Base-by-base conservation (phyloP, 2,888 invertebrate genomes). In the Drosophila hamatofila region DNA sequence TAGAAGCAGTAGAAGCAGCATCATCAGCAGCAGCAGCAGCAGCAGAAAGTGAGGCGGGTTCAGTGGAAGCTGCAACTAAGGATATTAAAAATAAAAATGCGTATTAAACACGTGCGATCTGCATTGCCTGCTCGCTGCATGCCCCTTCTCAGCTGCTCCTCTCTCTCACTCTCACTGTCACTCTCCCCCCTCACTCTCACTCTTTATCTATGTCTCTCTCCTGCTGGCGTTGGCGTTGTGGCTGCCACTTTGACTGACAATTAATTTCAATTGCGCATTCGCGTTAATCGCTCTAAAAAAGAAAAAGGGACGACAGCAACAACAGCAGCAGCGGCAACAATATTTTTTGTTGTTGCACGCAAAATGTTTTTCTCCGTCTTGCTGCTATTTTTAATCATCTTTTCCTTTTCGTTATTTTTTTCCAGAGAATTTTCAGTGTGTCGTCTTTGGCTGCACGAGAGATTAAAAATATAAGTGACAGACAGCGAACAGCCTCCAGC, bases 251-350 rank as follows among this genome's bases (percentile, higher is more conserved):
- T 82, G 84, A 88, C 88, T 87, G 84, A 88, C 84, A 87, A 87
- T 87, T 87, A 87, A 88, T 88, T 87, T 87, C 84, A 88, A 86
- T 88, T 88, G 87, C 87, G 84, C 82, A 81, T 86, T 86, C 84
- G 82, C 88, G 87, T 86, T 87, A 87, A 87, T 87, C 87, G 87
- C 87, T 60, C 73, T 67, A 75, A 81, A 80, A 75, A 78, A 76
- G 21, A 51, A 73, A 75, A 78, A 78, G 68, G 57, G 60, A 72
- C 61, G 61, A 60, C 58, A 51, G 55, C 51, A 35, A 4, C 37
- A 37, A 0, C 37, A n/a, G 2, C 16, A 37, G 35, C 54, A 54
- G n/a, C 51, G 60, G 23, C 58, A 51, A 41, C 55, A 57, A 23
- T 8, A 27, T 54, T 39, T 55, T 54, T 54, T 25, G 41, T 35